phyloP scores from a whole-genome alignment of 2,888 invertebrate genomes.

The Periphyllus acericola region DNA sequence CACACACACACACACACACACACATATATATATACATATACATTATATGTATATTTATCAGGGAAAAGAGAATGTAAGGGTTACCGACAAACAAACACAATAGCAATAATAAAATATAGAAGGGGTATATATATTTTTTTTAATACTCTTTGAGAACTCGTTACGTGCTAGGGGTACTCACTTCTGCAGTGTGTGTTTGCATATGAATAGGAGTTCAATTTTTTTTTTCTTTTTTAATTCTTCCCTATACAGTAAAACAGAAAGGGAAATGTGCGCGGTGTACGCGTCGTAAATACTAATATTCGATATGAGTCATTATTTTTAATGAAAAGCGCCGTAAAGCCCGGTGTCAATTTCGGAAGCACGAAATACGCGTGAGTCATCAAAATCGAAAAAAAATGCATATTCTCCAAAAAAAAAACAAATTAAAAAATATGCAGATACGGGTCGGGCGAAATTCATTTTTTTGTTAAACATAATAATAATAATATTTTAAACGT shows the following conservation, averaged over 20 bases:
- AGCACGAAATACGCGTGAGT: conserved; percentile 48
- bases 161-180: conserved; percentile 58
- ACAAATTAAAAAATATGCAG: neutral
- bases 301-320: conserved; percentile 61
- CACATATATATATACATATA: neutral
- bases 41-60: conserved; percentile 30
- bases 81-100: conserved; percentile 62
- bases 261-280: conserved; percentile 21
- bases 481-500: conserved; percentile 36
- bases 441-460: conserved; percentile 18
- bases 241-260: conserved; percentile 47
- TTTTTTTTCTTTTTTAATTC: conserved; percentile 60
- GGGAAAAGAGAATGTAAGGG: conserved; percentile 55
- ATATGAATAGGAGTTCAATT: conserved; percentile 60
- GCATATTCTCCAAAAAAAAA: conserved; percentile 11
- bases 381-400: conserved; percentile 26
- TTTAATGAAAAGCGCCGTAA: conserved; percentile 54
- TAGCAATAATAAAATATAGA: conserved; percentile 57
- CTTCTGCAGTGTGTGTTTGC: conserved; percentile 56
- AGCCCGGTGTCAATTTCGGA: conserved; percentile 57
- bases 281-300: conserved; percentile 45
- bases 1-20: neutral
- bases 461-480: conserved; percentile 8
- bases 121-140: conserved; percentile 56
- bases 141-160: conserved; percentile 62